Conservation (phyloP, 2,113 vertebrate species). For the Laticauda colubrina region DNA sequence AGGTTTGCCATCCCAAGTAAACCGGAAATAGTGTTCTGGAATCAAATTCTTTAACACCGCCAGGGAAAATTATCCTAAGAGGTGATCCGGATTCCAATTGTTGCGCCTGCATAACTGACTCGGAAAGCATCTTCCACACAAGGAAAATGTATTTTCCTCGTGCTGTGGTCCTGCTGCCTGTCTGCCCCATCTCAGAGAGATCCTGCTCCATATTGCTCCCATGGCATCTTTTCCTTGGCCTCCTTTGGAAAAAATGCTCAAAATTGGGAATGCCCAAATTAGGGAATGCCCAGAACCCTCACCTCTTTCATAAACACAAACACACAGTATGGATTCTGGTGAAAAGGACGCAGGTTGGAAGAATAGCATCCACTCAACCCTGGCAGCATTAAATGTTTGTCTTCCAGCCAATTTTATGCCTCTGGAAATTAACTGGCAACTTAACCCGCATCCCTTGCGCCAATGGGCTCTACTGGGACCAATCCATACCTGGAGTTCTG, state of each 20-base stretch:
- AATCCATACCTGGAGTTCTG: not conserved
- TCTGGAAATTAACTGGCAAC: not conserved
- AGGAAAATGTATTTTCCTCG: not conserved
- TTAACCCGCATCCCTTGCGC: not conserved
- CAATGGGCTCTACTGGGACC: not conserved
- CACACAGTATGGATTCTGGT: not conserved
- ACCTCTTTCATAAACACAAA: not conserved
- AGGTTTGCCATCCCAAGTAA: not conserved
- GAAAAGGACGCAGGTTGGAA: not conserved
- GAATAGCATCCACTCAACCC: too few relatives aligned
- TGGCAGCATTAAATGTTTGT: not conserved
- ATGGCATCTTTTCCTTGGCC: not conserved
- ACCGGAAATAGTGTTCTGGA: not conserved
- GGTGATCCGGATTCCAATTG: not conserved
- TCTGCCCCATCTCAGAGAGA: not conserved
- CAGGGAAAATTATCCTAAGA: too few relatives aligned
- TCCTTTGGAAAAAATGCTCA: not conserved
- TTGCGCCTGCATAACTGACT: too few relatives aligned
- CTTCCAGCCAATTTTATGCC: not conserved
- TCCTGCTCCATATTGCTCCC: not conserved
- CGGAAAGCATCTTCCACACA: not conserved
- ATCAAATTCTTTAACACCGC: not conserved
- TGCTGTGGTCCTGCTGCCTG: rapidly evolving
- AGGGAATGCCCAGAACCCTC: not conserved
- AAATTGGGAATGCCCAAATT: conserved; percentile 5